Evolutionary conservation across 2,888 invertebrate species (phyloP).

Genomic region (Argynnis bischoffii): DNA sequence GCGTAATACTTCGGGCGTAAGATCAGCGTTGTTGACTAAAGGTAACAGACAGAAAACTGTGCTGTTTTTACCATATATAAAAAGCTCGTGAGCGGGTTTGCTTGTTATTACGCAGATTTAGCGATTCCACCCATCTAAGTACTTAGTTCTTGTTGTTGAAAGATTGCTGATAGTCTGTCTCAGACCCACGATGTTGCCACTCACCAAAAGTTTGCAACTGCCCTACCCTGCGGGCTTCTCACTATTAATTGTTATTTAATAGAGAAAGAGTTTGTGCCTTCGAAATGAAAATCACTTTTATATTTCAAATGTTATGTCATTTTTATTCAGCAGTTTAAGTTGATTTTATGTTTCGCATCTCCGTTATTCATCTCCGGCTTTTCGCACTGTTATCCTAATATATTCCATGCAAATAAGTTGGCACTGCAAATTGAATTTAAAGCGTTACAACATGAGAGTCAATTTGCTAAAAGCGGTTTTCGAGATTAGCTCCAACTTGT

Average conservation of each 20-base stretch:
- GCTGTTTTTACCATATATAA: too few relatives aligned
- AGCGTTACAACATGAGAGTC: conserved; percentile 25
- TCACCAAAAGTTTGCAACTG: too few relatives aligned
- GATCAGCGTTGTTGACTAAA: too few relatives aligned
- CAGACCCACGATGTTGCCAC: too few relatives aligned
- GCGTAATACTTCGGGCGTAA: too few relatives aligned
- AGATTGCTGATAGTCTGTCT: too few relatives aligned
- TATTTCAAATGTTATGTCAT: conserved; percentile 19
- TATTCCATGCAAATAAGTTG: conserved; percentile 31
- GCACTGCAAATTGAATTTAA: conserved; percentile 31
- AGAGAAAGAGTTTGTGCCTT: conserved; percentile 1
- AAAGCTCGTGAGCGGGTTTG: too few relatives aligned
- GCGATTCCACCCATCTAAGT: too few relatives aligned
- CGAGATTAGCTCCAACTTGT: conserved; percentile 22
- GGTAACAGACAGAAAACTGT: too few relatives aligned
- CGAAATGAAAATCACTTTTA: conserved; percentile 10
- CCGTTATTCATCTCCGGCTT: conserved; percentile 25
- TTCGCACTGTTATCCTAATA: conserved; percentile 26
- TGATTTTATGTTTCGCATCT: conserved; percentile 16
- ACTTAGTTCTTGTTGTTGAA: too few relatives aligned
- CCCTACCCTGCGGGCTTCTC: too few relatives aligned
- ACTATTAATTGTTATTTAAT: neutral
- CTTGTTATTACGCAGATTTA: too few relatives aligned
- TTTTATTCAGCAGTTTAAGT: conserved; percentile 20
- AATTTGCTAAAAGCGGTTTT: conserved; percentile 29